Conservation (phyloP, 2,797 vertebrate species). For the Alauda arvensis region DNA sequence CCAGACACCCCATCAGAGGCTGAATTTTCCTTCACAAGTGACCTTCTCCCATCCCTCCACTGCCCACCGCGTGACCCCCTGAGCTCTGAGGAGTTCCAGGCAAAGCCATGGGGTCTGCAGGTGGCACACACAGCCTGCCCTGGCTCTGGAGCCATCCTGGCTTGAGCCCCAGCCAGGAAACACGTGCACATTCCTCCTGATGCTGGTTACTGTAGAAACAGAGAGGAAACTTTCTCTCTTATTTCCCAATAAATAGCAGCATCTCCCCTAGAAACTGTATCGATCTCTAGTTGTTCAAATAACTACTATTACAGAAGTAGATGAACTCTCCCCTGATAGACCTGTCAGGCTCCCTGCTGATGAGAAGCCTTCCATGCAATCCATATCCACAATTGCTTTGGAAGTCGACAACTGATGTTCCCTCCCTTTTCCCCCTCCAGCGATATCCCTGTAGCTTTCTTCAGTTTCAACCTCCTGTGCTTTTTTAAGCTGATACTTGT, state of each 20-base stretch:
- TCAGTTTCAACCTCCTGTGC: background rate
- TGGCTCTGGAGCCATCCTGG: background rate
- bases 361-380: conserved; percentile 47
- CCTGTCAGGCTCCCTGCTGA: conserved; percentile 56
- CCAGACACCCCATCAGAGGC: background rate
- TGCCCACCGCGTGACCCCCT: background rate
- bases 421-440: conserved; percentile 9
- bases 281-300: conserved; percentile 55
- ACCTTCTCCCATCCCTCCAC: background rate
- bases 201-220: conserved; percentile 45
- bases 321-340: conserved; percentile 55
- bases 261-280: conserved; percentile 52
- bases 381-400: conserved; percentile 45
- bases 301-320: conserved; percentile 51
- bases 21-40: background rate
- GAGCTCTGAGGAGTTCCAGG: background rate
- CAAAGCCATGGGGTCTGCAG: background rate
- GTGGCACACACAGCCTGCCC: background rate
- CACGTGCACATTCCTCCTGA: background rate
- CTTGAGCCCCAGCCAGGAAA: background rate
- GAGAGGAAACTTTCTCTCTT: conserved; percentile 46
- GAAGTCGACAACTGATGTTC: conserved; percentile 2
- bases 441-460: conserved; percentile 24
- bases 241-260: conserved; percentile 56
- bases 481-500: conserved; percentile 48